A percentile compares a stretch with the other conserved stretches of the same genome.
These are phyloP conservation scores for Melanotaenia boesemani DNA, from an alignment of 2,797 vertebrate genomes.

Conservation along the genomic window DNA sequence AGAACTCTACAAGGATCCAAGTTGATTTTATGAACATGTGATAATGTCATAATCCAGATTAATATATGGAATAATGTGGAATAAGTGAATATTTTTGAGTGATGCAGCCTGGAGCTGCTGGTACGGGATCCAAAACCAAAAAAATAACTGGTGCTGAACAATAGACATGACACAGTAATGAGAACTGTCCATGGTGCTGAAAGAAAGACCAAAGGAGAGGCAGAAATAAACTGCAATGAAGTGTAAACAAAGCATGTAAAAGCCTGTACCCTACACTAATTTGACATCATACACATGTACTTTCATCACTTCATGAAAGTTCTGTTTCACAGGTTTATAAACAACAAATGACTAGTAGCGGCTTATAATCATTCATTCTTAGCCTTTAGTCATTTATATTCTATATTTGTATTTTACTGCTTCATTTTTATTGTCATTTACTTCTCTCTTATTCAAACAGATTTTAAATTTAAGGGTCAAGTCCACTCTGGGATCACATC, in stretches of 20 bases:
- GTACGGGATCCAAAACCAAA: constrained; percentile 21
- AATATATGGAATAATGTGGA: constrained; percentile 24
- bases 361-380: neutral
- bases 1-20: neutral
- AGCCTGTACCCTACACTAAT: constrained; percentile 14
- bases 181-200: constrained; percentile 67
- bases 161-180: constrained; percentile 7
- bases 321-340: neutral
- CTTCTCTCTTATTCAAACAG: neutral
- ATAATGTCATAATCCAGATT: constrained; percentile 27
- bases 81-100: constrained; percentile 5
- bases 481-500: constrained; percentile 7
- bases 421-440: constrained; percentile 5
- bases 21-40: neutral
- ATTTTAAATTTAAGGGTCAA: constrained; percentile 3
- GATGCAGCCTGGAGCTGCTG: constrained; percentile 22
- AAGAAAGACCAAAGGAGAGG: constrained; percentile 5
- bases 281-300: constrained; percentile 17
- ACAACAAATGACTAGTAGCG: neutral
- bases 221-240: constrained; percentile 2
- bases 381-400: neutral
- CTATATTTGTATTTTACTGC: neutral
- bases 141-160: constrained; percentile 5
- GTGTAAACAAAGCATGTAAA: constrained; percentile 7
- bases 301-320: neutral